These are phyloP conservation scores for Eulemur coronatus DNA, from an alignment of 2,797 vertebrate genomes.

Conservation along the genomic window DNA sequence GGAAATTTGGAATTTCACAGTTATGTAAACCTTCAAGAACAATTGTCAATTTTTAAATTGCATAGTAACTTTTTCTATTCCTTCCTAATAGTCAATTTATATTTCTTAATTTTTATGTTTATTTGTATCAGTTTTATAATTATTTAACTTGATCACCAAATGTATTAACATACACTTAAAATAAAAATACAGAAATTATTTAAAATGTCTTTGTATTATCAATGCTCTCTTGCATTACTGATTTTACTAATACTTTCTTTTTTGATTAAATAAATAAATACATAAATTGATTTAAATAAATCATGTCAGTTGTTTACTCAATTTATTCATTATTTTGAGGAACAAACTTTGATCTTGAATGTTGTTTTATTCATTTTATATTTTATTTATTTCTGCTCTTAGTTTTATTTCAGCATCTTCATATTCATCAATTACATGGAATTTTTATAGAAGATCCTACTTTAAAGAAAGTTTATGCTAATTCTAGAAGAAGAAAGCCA, in stretches of 20 bases:
- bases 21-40: neutral
- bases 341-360: neutral
- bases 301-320: neutral
- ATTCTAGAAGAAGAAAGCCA: neutral
- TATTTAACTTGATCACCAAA: neutral
- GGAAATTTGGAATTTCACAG: neutral
- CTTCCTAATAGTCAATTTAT: neutral
- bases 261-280: neutral
- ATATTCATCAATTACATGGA: neutral
- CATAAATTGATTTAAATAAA: neutral
- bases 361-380: constrained; percentile 6
- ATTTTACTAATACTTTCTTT: neutral
- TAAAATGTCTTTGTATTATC: neutral
- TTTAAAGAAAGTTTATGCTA: neutral
- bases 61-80: neutral
- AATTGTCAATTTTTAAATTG: neutral
- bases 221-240: neutral
- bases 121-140: neutral
- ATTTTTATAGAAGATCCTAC: neutral
- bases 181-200: neutral
- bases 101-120: neutral
- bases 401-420: neutral
- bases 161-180: neutral
- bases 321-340: constrained; percentile 27
- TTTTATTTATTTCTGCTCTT: constrained; percentile 10